Conservation (phyloP, 1,140 invertebrate species). For the Propsilocerus akamusi region DNA sequence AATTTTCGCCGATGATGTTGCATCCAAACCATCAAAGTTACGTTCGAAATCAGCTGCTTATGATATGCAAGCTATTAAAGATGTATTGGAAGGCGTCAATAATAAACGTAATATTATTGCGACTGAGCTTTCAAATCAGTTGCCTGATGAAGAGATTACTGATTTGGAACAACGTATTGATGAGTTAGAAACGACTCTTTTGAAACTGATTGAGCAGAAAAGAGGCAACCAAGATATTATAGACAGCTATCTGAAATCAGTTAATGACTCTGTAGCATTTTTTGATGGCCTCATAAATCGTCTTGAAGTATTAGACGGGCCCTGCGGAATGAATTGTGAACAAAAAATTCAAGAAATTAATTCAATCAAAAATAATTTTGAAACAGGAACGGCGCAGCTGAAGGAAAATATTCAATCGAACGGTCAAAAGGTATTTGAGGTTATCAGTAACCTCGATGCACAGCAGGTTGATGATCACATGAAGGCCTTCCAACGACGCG, state of each 20-base stretch:
- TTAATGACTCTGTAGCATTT: conserved; percentile 58
- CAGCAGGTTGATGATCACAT: conserved; percentile 82
- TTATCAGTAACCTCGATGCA: conserved; percentile 68
- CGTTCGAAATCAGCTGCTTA: conserved; percentile 71
- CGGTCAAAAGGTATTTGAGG: conserved; percentile 49
- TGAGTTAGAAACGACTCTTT: conserved; percentile 43
- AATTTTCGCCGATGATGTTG: conserved; percentile 57
- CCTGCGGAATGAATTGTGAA: conserved; percentile 57
- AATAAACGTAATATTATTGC: conserved; percentile 48
- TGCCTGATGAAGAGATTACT: conserved; percentile 35
- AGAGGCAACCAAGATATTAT: conserved; percentile 55
- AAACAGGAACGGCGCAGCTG: conserved; percentile 42
- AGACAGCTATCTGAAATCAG: conserved; percentile 53
- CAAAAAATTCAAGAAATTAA: conserved; percentile 56
- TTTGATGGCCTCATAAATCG: conserved; percentile 59
- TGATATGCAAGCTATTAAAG: conserved; percentile 69
- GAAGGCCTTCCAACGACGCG: conserved; percentile 62
- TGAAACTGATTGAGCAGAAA: conserved; percentile 53
- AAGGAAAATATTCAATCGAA: conserved; percentile 45
- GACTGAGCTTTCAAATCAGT: conserved; percentile 29
- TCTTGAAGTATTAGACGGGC: conserved; percentile 63
- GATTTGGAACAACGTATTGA: conserved; percentile 54
- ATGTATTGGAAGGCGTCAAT: conserved; percentile 47
- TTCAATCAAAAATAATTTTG: conserved; percentile 48
- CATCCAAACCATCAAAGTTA: conserved; percentile 64